These are phyloP conservation scores for Drosophila gaucha DNA, from an alignment of 2,888 invertebrate species.

Conservation along the genomic window DNA sequence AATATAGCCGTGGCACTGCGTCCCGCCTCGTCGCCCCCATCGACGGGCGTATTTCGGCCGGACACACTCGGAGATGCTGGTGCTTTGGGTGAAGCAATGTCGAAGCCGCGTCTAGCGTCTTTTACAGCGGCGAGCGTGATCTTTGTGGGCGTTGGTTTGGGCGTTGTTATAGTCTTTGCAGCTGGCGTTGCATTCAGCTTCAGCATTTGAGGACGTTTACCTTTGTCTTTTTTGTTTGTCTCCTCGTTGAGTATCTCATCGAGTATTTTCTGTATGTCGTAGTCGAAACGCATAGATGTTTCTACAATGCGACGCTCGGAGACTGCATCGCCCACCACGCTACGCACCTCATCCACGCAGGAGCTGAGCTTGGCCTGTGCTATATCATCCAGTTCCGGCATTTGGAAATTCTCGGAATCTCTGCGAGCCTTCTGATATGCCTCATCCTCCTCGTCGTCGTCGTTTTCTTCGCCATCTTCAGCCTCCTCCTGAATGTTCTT, in stretches of 20 bases:
- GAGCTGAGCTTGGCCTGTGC: slow-evolving; percentile 91
- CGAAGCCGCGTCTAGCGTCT: slow-evolving; percentile 81
- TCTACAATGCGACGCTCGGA: slow-evolving; percentile 90
- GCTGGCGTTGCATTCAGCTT: slow-evolving; percentile 21
- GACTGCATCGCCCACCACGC: slow-evolving; percentile 91
- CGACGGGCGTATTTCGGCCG: slow-evolving; percentile 86
- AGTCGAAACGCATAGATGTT: slow-evolving; percentile 89
- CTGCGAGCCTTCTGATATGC: slow-evolving; percentile 85
- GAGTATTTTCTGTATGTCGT: slow-evolving; percentile 90
- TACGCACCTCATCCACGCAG: slow-evolving; percentile 92
- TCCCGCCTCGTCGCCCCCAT: slow-evolving; percentile 63
- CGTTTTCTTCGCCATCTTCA: slow-evolving; percentile 85
- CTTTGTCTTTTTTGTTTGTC: slow-evolving; percentile 64
- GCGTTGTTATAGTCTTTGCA: slow-evolving; percentile 15
- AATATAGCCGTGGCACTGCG: slow-evolving; percentile 56
- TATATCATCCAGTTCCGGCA: slow-evolving; percentile 87
- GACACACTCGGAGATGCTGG: slow-evolving; percentile 89
- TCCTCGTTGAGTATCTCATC: slow-evolving; percentile 89
- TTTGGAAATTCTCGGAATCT: slow-evolving; percentile 85
- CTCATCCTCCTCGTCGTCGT: slow-evolving; percentile 85
- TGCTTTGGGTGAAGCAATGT: slow-evolving; percentile 87
- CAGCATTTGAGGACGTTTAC: slow-evolving; percentile 32
- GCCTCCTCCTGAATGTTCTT: slow-evolving; percentile 90
- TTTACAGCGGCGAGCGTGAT: slow-evolving; percentile 68
- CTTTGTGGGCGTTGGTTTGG: slow-evolving; percentile 45